Percentiles rank a stretch among this genome's conserved stretches.
Evolutionary conservation across 92 coral and sea anemone genomes (phyloP).

Genomic region (Umimayanthus chanpuru): DNA sequence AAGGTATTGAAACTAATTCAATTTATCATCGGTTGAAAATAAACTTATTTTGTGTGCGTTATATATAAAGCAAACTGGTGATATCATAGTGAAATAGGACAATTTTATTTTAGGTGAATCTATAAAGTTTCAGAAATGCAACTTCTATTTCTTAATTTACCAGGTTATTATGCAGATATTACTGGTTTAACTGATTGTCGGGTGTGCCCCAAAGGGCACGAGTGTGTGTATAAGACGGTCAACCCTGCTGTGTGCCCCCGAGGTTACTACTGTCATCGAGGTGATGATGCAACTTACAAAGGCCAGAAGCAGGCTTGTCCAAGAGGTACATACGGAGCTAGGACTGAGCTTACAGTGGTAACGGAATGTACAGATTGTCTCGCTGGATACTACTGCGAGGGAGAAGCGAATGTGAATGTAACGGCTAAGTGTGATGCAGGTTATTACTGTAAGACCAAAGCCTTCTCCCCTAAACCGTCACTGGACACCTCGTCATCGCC

Average conservation of each 20-base stretch:
- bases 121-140: background rate
- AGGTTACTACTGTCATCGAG: constrained; percentile 74
- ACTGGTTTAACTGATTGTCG: constrained; percentile 71
- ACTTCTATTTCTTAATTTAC: background rate
- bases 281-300: constrained; percentile 48
- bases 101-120: background rate
- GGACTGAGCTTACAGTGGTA: constrained; percentile 60
- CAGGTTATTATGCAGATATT: constrained; percentile 80
- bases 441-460: constrained; percentile 79
- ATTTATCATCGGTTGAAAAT: background rate
- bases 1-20: too few relatives aligned
- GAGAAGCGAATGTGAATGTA: constrained; percentile 58
- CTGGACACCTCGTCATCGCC: constrained; percentile 52
- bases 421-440: constrained; percentile 84
- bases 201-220: constrained; percentile 75
- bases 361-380: constrained; percentile 81
- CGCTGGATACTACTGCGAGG: constrained; percentile 82
- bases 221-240: constrained; percentile 73
- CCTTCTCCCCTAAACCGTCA: constrained; percentile 63
- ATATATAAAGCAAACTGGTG: too few relatives aligned
- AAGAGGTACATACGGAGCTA: constrained; percentile 82
- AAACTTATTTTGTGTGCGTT: too few relatives aligned
- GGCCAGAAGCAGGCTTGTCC: constrained; percentile 89
- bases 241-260: constrained; percentile 81
- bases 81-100: too few relatives aligned